phyloP scores from a whole-genome alignment of 2,888 invertebrate species.

The Hirtodrosophila histrioides region DNA sequence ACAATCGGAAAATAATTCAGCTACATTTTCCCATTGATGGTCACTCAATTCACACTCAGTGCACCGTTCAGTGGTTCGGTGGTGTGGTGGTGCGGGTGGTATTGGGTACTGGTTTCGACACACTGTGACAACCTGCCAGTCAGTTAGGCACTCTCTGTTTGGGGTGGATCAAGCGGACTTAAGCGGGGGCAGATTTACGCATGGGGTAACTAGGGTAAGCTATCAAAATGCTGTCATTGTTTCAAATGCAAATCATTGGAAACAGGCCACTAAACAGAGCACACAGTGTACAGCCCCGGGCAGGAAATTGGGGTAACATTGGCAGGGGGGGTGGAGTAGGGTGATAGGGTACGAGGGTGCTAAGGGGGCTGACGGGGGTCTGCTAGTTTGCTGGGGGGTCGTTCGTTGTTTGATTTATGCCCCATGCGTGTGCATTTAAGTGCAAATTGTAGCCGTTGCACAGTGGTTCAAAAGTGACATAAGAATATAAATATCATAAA shows the following conservation, averaged over 20 bases:
- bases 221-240: slow-evolving; percentile 66
- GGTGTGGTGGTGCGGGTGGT: too few species aligned
- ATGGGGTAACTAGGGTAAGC: slow-evolving; percentile 28
- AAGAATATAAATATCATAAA: too few species aligned
- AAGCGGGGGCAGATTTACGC: slow-evolving; percentile 9
- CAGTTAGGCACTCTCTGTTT: slow-evolving; percentile 33
- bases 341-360: too few species aligned
- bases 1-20: slow-evolving; percentile 61
- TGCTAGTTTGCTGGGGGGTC: too few species aligned
- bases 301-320: too few species aligned
- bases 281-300: background rate
- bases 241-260: slow-evolving; percentile 71
- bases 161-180: background rate
- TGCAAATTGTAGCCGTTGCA: slow-evolving; percentile 67
- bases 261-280: slow-evolving; percentile 57
- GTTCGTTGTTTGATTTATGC: slow-evolving; percentile 70
- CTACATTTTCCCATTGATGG: slow-evolving; percentile 51
- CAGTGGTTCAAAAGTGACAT: slow-evolving; percentile 1
- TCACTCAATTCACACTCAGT: slow-evolving; percentile 44
- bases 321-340: background rate
- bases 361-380: too few species aligned
- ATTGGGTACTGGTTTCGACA: background rate
- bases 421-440: slow-evolving; percentile 68
- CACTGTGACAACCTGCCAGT: slow-evolving; percentile 23
- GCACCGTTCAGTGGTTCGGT: too few species aligned